Conservation (phyloP, 2,888 invertebrate species). For the Eustalomyia histrio region DNA sequence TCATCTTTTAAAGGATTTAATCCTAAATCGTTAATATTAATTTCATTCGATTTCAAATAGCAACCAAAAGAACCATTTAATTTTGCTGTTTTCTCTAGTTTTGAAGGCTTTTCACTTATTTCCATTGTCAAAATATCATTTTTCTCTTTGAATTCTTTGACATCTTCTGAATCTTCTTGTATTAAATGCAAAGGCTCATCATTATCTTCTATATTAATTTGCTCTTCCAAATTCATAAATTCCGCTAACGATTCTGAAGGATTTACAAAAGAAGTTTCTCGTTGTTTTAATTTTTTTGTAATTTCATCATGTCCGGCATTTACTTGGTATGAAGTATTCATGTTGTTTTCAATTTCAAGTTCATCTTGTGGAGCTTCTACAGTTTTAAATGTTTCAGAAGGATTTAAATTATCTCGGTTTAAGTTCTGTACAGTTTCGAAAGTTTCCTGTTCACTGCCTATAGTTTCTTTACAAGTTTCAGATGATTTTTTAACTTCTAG, state of each 20-base stretch:
- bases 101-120: not conserved
- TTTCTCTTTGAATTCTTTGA: not conserved
- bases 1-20: constrained; percentile 66
- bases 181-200: constrained; percentile 35
- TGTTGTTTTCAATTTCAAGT: not conserved
- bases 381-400: no score
- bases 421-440: no score
- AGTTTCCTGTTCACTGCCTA: no score
- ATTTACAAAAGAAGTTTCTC: not conserved
- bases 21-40: constrained; percentile 70
- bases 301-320: not conserved
- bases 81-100: not conserved
- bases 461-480: no score
- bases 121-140: not conserved
- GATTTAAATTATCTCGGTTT: no score
- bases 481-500: no score
- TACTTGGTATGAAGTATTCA: not conserved
- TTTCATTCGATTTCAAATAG: constrained; percentile 58
- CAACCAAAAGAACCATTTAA: constrained; percentile 45
- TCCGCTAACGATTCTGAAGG: not conserved
- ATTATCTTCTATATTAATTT: not conserved
- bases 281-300: not conserved
- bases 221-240: not conserved
- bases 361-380: not conserved
- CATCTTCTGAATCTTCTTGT: constrained; percentile 14